Percentiles rank a stretch among this genome's conserved stretches.
These are phyloP conservation scores for Ceratina japonica DNA, from an alignment of 1,140 invertebrate genomes.

Conservation along the genomic window DNA sequence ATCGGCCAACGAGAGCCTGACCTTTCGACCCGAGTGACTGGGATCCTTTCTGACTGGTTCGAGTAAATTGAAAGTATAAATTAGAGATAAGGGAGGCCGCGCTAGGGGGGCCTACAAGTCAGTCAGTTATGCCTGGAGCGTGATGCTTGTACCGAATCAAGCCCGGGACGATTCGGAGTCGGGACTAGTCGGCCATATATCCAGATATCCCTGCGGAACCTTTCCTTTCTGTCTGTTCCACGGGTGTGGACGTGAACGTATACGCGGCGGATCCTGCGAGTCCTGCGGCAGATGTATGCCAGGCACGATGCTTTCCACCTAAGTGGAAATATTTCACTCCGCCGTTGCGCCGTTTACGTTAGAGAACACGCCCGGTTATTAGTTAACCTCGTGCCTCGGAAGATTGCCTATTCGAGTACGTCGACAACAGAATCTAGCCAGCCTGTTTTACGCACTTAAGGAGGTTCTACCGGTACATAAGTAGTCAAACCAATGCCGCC, in stretches of 20 bases:
- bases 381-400: neutral
- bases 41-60: slow-evolving; percentile 34
- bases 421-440: no score
- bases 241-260: neutral
- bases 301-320: slow-evolving; percentile 59
- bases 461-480: no score
- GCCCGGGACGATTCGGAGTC: neutral
- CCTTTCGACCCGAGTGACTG: slow-evolving; percentile 31
- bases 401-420: no score
- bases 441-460: no score
- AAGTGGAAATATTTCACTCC: slow-evolving; percentile 62
- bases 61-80: slow-evolving; percentile 77
- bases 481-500: no score
- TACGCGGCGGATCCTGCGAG: neutral
- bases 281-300: slow-evolving; percentile 35
- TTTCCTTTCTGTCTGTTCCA: slow-evolving; percentile 33
- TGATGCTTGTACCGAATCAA: slow-evolving; percentile 71
- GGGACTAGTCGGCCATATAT: slow-evolving; percentile 34
- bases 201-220: slow-evolving; percentile 53
- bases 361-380: neutral
- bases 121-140: slow-evolving; percentile 72
- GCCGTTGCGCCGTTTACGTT: no score
- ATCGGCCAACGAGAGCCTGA: neutral
- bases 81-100: slow-evolving; percentile 71
- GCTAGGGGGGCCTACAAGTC: slow-evolving; percentile 38